These are phyloP conservation scores for Elachura formosa DNA, from an alignment of 2,113 vertebrate genomes.

Conservation along the genomic window DNA sequence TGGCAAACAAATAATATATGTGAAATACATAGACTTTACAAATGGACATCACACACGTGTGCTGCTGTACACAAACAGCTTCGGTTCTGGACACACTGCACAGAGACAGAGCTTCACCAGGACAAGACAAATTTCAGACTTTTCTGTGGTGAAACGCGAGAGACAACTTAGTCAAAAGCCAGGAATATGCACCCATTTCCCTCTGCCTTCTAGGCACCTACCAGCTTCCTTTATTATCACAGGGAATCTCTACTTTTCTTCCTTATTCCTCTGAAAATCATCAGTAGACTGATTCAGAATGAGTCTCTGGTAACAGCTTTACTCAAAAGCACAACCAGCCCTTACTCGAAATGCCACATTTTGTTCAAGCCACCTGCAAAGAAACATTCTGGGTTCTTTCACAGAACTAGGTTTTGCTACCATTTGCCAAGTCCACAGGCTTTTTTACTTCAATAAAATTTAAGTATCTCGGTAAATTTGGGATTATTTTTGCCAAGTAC, in stretches of 20 bases:
- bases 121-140: background rate
- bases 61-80: background rate
- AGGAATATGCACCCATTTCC: background rate
- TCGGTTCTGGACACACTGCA: background rate
- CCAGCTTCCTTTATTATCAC: background rate
- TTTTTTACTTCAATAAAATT: background rate
- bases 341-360: background rate
- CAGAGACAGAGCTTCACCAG: background rate
- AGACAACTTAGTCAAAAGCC: background rate
- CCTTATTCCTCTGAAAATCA: background rate
- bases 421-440: background rate
- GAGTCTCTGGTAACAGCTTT: background rate
- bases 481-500: fast-evolving
- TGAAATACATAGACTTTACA: background rate
- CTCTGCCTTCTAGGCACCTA: background rate
- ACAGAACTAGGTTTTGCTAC: background rate
- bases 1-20: background rate
- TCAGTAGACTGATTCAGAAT: background rate
- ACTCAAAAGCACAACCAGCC: background rate
- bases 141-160: background rate
- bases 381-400: background rate
- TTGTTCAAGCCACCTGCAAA: background rate
- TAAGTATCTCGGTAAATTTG: background rate
- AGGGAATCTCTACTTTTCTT: background rate
- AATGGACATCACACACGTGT: background rate